Conservation (phyloP, 2,113 vertebrate genomes). For the Chaetorhynchus papuensis region DNA sequence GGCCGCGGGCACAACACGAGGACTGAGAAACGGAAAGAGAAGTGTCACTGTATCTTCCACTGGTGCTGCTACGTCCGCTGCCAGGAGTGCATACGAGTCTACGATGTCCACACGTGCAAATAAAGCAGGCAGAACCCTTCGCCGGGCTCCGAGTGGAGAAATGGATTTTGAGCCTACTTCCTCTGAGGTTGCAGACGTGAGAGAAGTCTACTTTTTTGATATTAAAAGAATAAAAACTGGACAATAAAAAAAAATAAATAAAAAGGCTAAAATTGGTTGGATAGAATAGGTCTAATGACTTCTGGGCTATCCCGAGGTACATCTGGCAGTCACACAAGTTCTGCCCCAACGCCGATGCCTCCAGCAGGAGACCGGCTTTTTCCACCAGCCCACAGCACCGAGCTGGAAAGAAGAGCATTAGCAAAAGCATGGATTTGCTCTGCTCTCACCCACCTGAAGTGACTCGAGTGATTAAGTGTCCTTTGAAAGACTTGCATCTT, state of each 20-base stretch:
- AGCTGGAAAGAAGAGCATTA: not conserved
- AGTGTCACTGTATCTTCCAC: slow-evolving; percentile 82
- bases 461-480: slow-evolving; percentile 46
- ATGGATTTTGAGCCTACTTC: slow-evolving; percentile 34
- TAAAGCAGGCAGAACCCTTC: slow-evolving; percentile 20
- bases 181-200: slow-evolving; percentile 34
- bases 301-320: slow-evolving; percentile 7
- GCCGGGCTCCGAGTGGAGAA: slow-evolving; percentile 5
- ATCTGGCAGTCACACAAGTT: slow-evolving; percentile 20
- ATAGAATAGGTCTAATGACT: slow-evolving; percentile 61
- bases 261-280: slow-evolving; percentile 51
- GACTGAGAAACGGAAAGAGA: slow-evolving; percentile 78
- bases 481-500: slow-evolving; percentile 51
- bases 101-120: slow-evolving; percentile 83
- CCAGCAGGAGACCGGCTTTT: not conserved
- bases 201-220: slow-evolving; percentile 46
- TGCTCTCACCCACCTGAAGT: slow-evolving; percentile 1
- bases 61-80: slow-evolving; percentile 86
- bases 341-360: not conserved
- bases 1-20: slow-evolving; percentile 79
- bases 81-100: slow-evolving; percentile 80
- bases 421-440: slow-evolving; percentile 7
- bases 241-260: not conserved
- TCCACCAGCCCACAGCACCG: not conserved
- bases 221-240: slow-evolving; percentile 32